phyloP scores from a whole-genome alignment of 2,888 invertebrate genomes.

The Ormyrus rosae region DNA sequence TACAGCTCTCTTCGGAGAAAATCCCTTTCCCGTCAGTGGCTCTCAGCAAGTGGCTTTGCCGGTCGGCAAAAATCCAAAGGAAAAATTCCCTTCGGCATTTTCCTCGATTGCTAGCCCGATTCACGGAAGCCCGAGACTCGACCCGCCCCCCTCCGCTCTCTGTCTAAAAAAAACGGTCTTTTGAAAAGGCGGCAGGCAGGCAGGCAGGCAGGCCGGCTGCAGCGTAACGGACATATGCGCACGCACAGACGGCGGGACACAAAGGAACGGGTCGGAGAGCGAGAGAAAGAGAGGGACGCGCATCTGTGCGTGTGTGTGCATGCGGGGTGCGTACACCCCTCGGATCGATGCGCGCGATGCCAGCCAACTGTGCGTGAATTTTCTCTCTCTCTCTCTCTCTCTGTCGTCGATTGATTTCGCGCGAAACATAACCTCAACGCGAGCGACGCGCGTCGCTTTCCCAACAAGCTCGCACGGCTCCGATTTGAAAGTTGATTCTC shows the following conservation, averaged over 20 bases:
- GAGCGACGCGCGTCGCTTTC: too few species aligned
- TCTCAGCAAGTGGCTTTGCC: too few species aligned
- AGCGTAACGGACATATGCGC: constrained; percentile 54
- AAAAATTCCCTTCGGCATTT: too few species aligned
- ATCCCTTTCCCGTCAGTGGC: too few species aligned
- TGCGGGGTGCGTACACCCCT: constrained; percentile 42
- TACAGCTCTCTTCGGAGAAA: background rate
- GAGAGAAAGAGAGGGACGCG: background rate
- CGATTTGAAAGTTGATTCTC: too few species aligned
- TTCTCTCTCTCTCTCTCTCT: background rate
- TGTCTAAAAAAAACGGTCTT: constrained; percentile 23
- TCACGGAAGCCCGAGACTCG: too few species aligned
- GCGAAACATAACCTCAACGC: too few species aligned
- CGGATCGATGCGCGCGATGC: constrained; percentile 47
- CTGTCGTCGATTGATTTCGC: too few species aligned
- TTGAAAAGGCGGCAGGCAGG: constrained; percentile 42
- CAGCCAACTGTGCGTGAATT: background rate
- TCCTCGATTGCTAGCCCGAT: too few species aligned
- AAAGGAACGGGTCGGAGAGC: background rate
- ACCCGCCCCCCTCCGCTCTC: too few species aligned
- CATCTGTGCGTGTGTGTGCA: constrained; percentile 11
- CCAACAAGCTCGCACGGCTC: too few species aligned
- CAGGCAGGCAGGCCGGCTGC: constrained; percentile 31
- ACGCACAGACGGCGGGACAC: constrained; percentile 23
- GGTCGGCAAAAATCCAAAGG: too few species aligned